Percentiles rank a stretch among this genome's conserved stretches.
Evolutionary conservation across 1,140 invertebrate species (phyloP).

Genomic region (Cyclina sinensis): DNA sequence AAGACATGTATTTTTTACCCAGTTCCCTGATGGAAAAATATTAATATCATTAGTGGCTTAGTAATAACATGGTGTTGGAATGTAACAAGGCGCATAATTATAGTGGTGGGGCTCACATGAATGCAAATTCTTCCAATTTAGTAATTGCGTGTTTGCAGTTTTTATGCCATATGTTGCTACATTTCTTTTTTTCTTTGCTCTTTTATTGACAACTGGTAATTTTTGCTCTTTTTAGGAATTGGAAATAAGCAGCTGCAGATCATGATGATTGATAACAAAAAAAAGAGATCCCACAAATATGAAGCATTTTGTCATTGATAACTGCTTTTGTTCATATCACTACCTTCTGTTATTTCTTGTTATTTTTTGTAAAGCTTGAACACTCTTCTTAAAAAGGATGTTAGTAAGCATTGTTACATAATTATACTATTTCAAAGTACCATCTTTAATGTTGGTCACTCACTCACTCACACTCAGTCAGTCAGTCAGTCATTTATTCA

Average conservation of each 20-base stretch:
- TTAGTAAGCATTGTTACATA: too few relatives aligned
- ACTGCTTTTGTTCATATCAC: too few relatives aligned
- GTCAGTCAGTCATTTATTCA: not conserved
- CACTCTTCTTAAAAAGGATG: too few relatives aligned
- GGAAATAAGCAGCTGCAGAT: not conserved
- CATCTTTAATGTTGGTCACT: too few relatives aligned
- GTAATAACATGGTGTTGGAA: not conserved
- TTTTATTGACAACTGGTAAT: not conserved
- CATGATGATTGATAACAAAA: not conserved
- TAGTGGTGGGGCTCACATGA: not conserved
- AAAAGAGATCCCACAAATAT: too few relatives aligned
- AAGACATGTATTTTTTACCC: too few relatives aligned
- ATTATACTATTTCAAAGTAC: too few relatives aligned
- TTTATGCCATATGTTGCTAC: constrained; percentile 9
- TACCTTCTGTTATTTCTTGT: too few relatives aligned
- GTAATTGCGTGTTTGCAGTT: not conserved
- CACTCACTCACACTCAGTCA: too few relatives aligned
- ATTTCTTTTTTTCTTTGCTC: not conserved
- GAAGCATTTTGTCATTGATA: too few relatives aligned
- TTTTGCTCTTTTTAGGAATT: not conserved
- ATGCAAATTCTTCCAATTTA: constrained; percentile 27
- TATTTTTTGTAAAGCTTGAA: too few relatives aligned
- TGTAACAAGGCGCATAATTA: constrained; percentile 1
- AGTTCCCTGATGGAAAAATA: not conserved
- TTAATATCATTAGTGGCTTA: not conserved